phyloP scores from a whole-genome alignment of 2,888 invertebrate species.

The Pandemis corylana region DNA sequence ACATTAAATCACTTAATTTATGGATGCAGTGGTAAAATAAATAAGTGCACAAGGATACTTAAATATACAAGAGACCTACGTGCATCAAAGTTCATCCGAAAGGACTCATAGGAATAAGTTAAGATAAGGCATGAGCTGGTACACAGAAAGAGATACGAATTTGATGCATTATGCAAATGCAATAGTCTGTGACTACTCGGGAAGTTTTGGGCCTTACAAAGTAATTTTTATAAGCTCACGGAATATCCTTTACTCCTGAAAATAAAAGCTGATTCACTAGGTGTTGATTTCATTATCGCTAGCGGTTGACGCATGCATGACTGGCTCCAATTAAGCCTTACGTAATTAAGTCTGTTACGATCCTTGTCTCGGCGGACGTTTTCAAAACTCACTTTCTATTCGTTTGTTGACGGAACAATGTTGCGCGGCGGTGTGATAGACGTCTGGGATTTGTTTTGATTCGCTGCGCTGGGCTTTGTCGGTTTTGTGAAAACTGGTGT shows the following conservation, averaged over 20 bases:
- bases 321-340: slow-evolving; percentile 48
- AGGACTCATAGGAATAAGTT: no score
- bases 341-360: slow-evolving; percentile 43
- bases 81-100: no score
- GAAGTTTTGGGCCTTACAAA: no score
- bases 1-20: no score
- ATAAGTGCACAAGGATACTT: no score
- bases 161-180: no score
- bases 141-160: no score
- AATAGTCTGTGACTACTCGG: no score
- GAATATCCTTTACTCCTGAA: slow-evolving; percentile 8
- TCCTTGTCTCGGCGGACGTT: slow-evolving; percentile 37
- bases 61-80: no score
- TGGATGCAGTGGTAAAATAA: no score
- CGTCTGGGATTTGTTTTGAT: slow-evolving; percentile 22
- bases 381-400: slow-evolving; percentile 51
- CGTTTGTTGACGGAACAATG: slow-evolving; percentile 28
- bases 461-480: slow-evolving; percentile 5
- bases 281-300: slow-evolving; percentile 42
- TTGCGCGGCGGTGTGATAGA: slow-evolving; percentile 16
- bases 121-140: no score
- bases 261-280: slow-evolving; percentile 10
- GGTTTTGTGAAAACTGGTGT: neutral
- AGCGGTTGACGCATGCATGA: slow-evolving; percentile 49
- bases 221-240: neutral